A percentile compares a stretch with the other conserved stretches of the same genome.
Conservation (phyloP, 2,113 vertebrate species). For the Hippocampus barbouri region DNA sequence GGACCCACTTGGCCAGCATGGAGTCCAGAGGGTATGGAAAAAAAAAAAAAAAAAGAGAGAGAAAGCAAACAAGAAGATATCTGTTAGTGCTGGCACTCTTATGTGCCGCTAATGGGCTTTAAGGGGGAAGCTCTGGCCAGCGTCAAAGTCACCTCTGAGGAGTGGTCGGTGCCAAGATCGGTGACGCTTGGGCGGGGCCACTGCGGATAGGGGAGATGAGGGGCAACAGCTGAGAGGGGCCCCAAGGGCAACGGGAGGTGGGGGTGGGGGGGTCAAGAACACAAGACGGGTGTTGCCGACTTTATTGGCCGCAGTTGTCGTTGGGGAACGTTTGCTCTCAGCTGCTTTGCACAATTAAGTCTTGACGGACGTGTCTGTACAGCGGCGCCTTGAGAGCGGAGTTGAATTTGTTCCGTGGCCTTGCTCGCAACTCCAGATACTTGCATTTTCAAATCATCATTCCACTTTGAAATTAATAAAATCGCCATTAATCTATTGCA, state of each 20-base stretch:
- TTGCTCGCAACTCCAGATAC: no score
- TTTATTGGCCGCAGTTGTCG: neutral
- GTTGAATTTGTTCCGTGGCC: neutral
- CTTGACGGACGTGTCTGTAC: neutral
- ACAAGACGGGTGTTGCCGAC: neutral
- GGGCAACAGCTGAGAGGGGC: conserved; percentile 65
- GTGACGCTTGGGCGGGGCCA: conserved; percentile 49
- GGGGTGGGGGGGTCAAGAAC: conserved; percentile 8
- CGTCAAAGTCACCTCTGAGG: conserved; percentile 74
- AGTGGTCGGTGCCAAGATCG: conserved; percentile 58
- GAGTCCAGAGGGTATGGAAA: neutral
- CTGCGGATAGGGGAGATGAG: conserved; percentile 52
- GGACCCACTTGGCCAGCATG: neutral
- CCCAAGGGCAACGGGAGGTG: conserved; percentile 1
- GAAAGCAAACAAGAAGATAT: conserved; percentile 11
- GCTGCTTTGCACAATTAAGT: neutral
- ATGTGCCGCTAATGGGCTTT: conserved; percentile 55
- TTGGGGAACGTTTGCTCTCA: neutral
- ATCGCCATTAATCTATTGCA: no score
- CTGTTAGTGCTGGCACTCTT: conserved; percentile 33
- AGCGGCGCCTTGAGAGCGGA: neutral
- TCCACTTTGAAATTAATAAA: no score
- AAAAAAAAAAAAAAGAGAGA: neutral
- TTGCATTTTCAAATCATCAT: no score
- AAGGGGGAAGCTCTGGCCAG: conserved; percentile 59